Evolutionary conservation across 2,797 vertebrate genomes (phyloP), one percentile per base, ranked within the genome.

Genomic region (Salmo trutta): DNA sequence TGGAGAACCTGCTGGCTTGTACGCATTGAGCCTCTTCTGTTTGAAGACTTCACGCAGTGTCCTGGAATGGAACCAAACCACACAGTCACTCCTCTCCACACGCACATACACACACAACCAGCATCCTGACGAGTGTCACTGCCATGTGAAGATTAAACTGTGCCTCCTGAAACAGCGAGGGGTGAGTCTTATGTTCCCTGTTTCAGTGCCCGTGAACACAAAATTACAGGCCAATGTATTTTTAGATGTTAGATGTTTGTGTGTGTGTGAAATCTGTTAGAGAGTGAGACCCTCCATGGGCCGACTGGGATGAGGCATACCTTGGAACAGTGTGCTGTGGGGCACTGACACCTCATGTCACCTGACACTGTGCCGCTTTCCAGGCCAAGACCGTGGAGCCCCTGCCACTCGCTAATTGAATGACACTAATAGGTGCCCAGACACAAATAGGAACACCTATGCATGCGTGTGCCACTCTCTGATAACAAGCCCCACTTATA

Each of bases 141-240:
- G 75, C 69, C 78, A 92, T 84, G 88, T 88, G 91, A 85, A 91
- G 92, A 94, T 94, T 91, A 94, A 90, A 90, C 85, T 83, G 88
- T 78, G 86, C 64, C 86, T 91, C 90, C 89, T 88, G 74, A 77
- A 88, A 89, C 89, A 90, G 89, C 31, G 10, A 85, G 82, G 62
- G 4, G 33, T n/a, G 71, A 73, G 51, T 86, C 71, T 82, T 81
- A 74, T 82, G 65, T 78, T 77, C 80, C 56, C 19, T 6, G 6
- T 59, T 16, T 59, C 77, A 70, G 71, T 76, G 82, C 71, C 54
- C 31, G 82, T 79, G 72, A 77, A 56, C 74, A 79, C 4, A 77
- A 64, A 79, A 77, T 84, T 79, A 73, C 84, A 83, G 80, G 41
- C 27, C 21, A 24, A 41, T 78, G 66, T 73, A 74, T 75, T 76